Evolutionary conservation across 2,797 vertebrate species (phyloP), one percentile per base, ranked within the genome.

Genomic region (Bufotes viridis): DNA sequence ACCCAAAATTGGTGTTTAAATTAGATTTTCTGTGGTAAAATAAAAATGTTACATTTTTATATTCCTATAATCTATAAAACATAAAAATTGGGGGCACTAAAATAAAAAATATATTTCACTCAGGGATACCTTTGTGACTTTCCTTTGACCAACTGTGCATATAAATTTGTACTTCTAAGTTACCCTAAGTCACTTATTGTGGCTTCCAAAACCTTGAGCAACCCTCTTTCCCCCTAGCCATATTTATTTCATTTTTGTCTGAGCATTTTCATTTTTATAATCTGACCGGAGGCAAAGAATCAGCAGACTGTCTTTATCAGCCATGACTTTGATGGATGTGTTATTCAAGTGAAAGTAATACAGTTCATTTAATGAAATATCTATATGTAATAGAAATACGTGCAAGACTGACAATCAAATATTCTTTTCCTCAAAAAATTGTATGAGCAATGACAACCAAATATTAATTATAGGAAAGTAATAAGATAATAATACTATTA

Each of bases 271-370:
- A 34, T 78, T 84, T 26, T 26, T 49, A 88, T 70, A 78, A 69
- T 76, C 49, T 70, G 57, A 75, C 74, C 49, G n/a, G 61, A 84
- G 81, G 87, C 87, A 78, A 34, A 79, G 63, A 88, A 84, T 84
- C 42, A 84, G 81, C 80, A 84, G 75, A 79, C 57, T 88, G 81
- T 87, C 57, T 84, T 69, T 79, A 88, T 84, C 26, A 70, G 55
- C 17, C 51, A 72, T 78, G 81, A 84, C 81, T 74, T 87, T 75
- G 79, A 80, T 82, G 86, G 86, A 87, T 75, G 81, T 82, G 75
- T 53, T 87, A 87, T 75, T 81, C 49, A 18, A 49, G 85, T 29
- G 60, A 86, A 87, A 60, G 65, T 81, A 72, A 74, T 72, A 63
- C 86, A 75, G 80, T 75, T 53, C 53, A 87, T 79, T 82, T 87